Evolutionary conservation across 1,140 invertebrate genomes (phyloP), one percentile per base, ranked within the genome.

Genomic region (Meloidogyne floridensis): DNA sequence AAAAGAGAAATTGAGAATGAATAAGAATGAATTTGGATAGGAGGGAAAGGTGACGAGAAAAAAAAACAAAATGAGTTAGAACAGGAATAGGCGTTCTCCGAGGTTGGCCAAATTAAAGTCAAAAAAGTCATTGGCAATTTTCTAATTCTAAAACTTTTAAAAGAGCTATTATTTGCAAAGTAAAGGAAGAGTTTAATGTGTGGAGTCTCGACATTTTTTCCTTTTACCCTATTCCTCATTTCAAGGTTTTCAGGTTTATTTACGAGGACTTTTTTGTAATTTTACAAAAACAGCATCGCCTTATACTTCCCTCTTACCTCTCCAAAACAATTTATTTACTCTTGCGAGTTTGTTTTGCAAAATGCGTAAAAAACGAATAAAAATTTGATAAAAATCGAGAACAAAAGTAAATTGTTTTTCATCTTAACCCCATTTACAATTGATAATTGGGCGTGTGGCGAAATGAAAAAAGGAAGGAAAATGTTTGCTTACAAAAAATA

Each of bases 61-160:
- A 4, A 65, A 65, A 65, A 65, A n/a, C 2, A 65, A 65, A 18
- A 65, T 11, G 5, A n/a, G 56, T 65, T 6, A n/a, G 11, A 15
- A 32, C 54, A 56, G 10, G 8, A 56, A 56, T 10, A 15, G 59
- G n/a, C 59, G 15, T 65, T 5, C 11, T 18, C 56, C 56, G 15
- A 59, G 13, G 13, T 15, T 59, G 56, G 56, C 56, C 56, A 59
- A 59, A 59, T 65, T n/a, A 15, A 59, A 15, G 4, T 59, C 56
- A 65, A 65, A 65, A 65, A 65, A n/a, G 15, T 65, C n/a, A 65
- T 65, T 65, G 59, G 59, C 59, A 65, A 65, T 65, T 65, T n/a
- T 59, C 13, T 65, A 54, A 9, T 54, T 13, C 3, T 54, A 54
- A n/a, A 65, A 11, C 15, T 5, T 18, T 4, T 6, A 65, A 65